A percentile compares a stretch with the other conserved stretches of the same genome.
These are phyloP conservation scores for Coleophora flavipennella DNA, from an alignment of 2,888 invertebrate species.

Conservation along the genomic window DNA sequence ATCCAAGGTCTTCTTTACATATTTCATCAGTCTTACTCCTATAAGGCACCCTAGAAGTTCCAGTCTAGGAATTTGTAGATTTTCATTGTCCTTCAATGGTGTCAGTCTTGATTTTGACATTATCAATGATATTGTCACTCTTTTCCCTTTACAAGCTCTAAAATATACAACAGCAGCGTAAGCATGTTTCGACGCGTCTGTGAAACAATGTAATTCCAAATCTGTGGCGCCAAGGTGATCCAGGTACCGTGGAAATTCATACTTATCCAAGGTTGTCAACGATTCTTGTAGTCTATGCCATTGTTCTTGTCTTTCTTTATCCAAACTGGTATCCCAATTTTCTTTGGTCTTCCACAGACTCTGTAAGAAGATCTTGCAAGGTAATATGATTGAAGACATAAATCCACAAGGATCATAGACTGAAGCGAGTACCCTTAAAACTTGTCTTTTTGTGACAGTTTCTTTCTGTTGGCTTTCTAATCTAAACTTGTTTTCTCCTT, in stretches of 20 bases:
- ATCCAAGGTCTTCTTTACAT: not conserved
- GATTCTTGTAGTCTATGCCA: not conserved
- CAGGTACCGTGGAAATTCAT: not conserved
- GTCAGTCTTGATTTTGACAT: not conserved
- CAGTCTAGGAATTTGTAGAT: conserved; percentile 1
- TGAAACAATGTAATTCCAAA: conserved; percentile 6
- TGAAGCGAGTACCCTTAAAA: conserved; percentile 2
- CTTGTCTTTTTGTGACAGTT: conserved; percentile 1
- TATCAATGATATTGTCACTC: not conserved
- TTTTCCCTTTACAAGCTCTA: not conserved
- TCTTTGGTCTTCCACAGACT: conserved; percentile 2
- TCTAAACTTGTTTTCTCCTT: not conserved
- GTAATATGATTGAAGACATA: conserved; percentile 1
- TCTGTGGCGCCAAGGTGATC: not conserved
- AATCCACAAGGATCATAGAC: conserved; percentile 6
- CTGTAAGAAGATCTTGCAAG: conserved; percentile 3
- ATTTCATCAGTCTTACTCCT: not conserved
- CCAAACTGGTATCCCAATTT: conserved; percentile 1
- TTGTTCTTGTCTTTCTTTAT: not conserved
- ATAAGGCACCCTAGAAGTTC: conserved; percentile 1
- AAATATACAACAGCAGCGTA: conserved; percentile 8
- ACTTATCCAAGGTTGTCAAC: not conserved
- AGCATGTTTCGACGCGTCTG: conserved; percentile 6
- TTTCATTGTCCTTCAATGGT: not conserved
- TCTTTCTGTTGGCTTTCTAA: too few species aligned